These are phyloP conservation scores for Euthynnus affinis DNA, from an alignment of 2,797 vertebrate species.

Conservation along the genomic window DNA sequence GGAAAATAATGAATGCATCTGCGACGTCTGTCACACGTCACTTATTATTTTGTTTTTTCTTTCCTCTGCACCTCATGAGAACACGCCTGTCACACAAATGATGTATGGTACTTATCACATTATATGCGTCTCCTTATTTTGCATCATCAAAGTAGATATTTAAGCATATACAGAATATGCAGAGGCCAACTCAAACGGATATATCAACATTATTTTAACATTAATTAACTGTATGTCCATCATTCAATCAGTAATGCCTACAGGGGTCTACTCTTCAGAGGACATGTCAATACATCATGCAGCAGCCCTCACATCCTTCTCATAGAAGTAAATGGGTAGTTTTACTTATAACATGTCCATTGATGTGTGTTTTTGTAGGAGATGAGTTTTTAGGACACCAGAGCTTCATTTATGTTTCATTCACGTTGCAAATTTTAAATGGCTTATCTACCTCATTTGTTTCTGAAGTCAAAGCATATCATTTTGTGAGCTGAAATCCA, in stretches of 20 bases:
- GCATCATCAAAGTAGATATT: background rate
- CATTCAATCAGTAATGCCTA: background rate
- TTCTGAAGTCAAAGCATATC: slow-evolving; percentile 17
- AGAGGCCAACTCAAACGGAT: background rate
- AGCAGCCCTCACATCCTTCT: background rate
- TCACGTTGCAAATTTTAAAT: background rate
- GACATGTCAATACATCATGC: background rate
- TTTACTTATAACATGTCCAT: background rate
- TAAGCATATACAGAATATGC: background rate
- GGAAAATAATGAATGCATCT: slow-evolving; percentile 22
- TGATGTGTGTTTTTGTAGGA: background rate
- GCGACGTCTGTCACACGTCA: slow-evolving; percentile 6
- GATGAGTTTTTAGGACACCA: background rate
- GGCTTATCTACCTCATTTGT: slow-evolving; percentile 17
- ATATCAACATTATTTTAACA: background rate
- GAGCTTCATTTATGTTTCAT: slow-evolving; percentile 1
- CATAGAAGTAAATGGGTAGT: background rate
- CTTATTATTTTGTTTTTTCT: background rate
- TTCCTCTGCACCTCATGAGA: background rate
- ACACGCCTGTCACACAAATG: background rate
- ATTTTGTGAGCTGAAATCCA: slow-evolving; percentile 15
- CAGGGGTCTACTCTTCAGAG: background rate
- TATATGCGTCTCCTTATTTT: slow-evolving; percentile 8
- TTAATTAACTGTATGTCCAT: slow-evolving; percentile 5
- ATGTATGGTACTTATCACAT: background rate